Evolutionary conservation across 64 coral and sea anemone genomes (phyloP), one percentile per base, ranked within the genome.

Genomic region (Orbicella faveolata): DNA sequence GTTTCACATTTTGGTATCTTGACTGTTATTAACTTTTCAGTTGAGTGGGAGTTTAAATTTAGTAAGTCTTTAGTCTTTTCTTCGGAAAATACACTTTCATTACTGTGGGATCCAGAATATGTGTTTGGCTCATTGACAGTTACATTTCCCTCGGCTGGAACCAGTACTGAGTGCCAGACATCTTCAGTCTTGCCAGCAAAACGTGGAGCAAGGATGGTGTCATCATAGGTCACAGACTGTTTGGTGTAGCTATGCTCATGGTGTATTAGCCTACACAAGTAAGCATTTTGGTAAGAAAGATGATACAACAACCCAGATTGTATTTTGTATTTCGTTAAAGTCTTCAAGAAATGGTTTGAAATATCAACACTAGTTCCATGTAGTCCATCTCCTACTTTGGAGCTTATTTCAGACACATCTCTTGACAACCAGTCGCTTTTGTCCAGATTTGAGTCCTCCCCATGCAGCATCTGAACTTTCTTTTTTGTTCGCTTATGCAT

Each of bases 391-490:
- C 6, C 53, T 55, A 55, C 53, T 55, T 55, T 55, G 53, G 1
- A 11, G 53, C 53, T 55, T 9, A 55, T 55, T 55, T 55, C 13
- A 55, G 53, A 55, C 20, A 75, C 51, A 75, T 75, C 44, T 87
- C 85, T 53, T 75, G 35, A 66, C 37, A 87, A 37, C 85, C 85
- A 87, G 67, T 87, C 70, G 75, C 85, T 87, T 64, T 87, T 74
- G 48, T 87, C 85, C 12, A 74, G 44, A 30, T 6, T 36, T 57
- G 41, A 8, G 75, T 55, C 72, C 12, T 55, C 51, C 85, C 34
- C 70, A 48, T 69, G 85, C 8, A 55, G 70, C 34, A 53, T 35
- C 69, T 55, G 53, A 61, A 87, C 10, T 75, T 87, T 87, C 83
- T 87, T 87, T 69, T 69, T 87, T 73, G 36, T n/a, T 53, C 69